Evolutionary conservation across 2,797 vertebrate genomes (phyloP).

Genomic region (Lagorchestes hirsutus): DNA sequence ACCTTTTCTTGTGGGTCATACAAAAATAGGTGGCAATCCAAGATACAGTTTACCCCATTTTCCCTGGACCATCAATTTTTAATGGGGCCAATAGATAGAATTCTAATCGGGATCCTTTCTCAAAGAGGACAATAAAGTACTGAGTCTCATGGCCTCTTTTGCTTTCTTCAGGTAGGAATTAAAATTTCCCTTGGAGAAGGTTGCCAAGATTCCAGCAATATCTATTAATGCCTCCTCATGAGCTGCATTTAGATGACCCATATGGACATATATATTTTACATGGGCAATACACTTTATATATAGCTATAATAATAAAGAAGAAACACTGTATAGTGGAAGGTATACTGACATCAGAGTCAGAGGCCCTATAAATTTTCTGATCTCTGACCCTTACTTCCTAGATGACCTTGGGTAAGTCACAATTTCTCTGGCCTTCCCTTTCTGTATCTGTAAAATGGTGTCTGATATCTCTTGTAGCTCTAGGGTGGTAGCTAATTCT

Average conservation of each 20-base stretch:
- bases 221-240: neutral
- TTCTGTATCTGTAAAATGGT: neutral
- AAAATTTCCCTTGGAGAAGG: neutral
- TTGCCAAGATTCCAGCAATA: neutral
- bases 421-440: neutral
- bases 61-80: neutral
- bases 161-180: neutral
- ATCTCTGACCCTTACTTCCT: neutral
- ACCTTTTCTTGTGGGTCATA: neutral
- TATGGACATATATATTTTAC: neutral
- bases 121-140: neutral
- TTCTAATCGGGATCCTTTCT: neutral
- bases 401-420: neutral
- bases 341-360: neutral
- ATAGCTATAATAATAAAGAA: no score
- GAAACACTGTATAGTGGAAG: neutral
- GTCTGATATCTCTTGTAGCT: neutral
- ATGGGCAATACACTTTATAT: neutral
- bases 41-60: neutral
- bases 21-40: neutral
- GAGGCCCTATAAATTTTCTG: neutral
- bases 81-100: neutral
- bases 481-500: neutral
- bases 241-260: neutral
- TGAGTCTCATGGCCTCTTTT: neutral